A percentile compares a stretch with the other conserved stretches of the same genome.
phyloP scores from a whole-genome alignment of 2,888 invertebrate species.

The Anaspis maculata region DNA sequence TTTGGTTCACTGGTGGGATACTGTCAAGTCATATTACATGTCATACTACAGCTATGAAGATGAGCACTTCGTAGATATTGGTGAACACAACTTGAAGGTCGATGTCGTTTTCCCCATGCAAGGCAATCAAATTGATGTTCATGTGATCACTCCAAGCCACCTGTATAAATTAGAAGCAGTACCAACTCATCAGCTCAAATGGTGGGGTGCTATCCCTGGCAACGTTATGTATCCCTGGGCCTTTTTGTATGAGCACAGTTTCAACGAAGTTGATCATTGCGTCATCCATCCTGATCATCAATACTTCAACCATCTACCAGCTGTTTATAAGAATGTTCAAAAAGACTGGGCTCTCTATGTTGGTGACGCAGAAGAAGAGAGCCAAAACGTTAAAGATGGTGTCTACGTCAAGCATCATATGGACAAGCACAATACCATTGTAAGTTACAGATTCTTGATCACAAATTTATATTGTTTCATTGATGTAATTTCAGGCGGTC shows the following conservation, averaged over 20 bases:
- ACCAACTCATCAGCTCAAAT: slow-evolving; percentile 11
- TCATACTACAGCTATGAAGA: slow-evolving; percentile 8
- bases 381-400: slow-evolving; percentile 25
- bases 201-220: slow-evolving; percentile 9
- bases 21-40: slow-evolving; percentile 13
- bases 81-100: slow-evolving; percentile 23
- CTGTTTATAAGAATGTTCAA: slow-evolving; percentile 19
- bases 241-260: slow-evolving; percentile 21
- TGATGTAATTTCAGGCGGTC: slow-evolving; percentile 20
- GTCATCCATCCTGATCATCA: slow-evolving; percentile 23
- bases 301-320: slow-evolving; percentile 17
- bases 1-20: slow-evolving; percentile 13
- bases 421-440: slow-evolving; percentile 19
- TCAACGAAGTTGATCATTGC: slow-evolving; percentile 29
- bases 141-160: slow-evolving; percentile 26
- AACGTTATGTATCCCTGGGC: slow-evolving; percentile 16
- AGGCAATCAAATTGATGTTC: slow-evolving; percentile 23
- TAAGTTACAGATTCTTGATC: slow-evolving; percentile 10
- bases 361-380: slow-evolving; percentile 29
- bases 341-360: slow-evolving; percentile 34
- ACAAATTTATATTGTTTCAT: slow-evolving; percentile 1
- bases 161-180: slow-evolving; percentile 25
- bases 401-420: slow-evolving; percentile 32
- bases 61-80: slow-evolving; percentile 18
- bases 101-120: slow-evolving; percentile 24